Evolutionary conservation across 1,140 invertebrate genomes (phyloP).

Genomic region (Neodiprion lecontei): DNA sequence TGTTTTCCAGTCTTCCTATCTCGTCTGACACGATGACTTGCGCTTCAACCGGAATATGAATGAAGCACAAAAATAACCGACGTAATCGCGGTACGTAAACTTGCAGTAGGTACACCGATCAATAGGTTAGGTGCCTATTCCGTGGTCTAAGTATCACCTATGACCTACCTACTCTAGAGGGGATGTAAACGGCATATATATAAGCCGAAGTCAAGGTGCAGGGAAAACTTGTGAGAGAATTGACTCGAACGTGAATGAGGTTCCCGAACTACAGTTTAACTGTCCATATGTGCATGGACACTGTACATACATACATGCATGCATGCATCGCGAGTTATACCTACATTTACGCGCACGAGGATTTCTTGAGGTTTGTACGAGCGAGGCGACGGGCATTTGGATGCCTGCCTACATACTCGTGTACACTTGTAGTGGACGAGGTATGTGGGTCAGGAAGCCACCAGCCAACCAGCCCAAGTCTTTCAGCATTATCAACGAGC

Average conservation of each 20-base stretch:
- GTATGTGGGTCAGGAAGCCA: constrained; percentile 56
- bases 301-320: too few relatives aligned
- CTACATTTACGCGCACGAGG: too few relatives aligned
- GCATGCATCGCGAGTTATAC: too few relatives aligned
- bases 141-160: neutral
- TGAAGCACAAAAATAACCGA: too few relatives aligned
- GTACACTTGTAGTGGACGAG: constrained; percentile 40
- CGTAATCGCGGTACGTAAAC: constrained; percentile 19
- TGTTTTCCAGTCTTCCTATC: too few relatives aligned
- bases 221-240: constrained; percentile 30
- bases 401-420: too few relatives aligned
- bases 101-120: constrained; percentile 30
- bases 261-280: constrained; percentile 21
- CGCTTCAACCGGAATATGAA: too few relatives aligned
- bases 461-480: constrained; percentile 39
- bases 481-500: neutral
- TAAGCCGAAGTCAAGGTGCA: constrained; percentile 26
- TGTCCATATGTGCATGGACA: neutral
- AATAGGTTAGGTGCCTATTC: constrained; percentile 23
- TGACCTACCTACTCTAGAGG: neutral
- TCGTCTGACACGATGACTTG: constrained; percentile 13
- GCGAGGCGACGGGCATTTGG: too few relatives aligned
- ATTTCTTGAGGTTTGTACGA: too few relatives aligned
- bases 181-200: neutral
- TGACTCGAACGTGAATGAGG: constrained; percentile 39